Evolutionary conservation across 2,888 invertebrate genomes (phyloP), one percentile per base, ranked within the genome.

Genomic region (Vanessa cardui): DNA sequence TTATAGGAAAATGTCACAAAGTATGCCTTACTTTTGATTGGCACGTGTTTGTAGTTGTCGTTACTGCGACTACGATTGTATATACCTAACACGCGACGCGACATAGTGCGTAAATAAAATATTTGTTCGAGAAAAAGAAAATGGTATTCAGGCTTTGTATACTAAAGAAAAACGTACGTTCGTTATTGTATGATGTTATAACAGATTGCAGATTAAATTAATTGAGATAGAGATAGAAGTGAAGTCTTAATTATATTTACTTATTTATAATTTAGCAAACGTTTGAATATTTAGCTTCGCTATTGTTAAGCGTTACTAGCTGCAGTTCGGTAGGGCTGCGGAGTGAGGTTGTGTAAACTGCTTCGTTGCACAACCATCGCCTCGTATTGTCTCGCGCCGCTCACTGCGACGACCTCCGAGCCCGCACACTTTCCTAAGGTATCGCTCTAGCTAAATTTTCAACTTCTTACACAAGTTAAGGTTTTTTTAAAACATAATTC

Each of bases 361-460:
- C 78, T 83, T 82, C 80, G 81, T 90, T 91, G 88, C 92, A 86
- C 89, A 92, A 92, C 87, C 80, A 81, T 83, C 86, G 86, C 86
- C 89, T 89, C 88, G 89, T 84, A 91, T 92, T 92, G 91, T 92
- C 90, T 91, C 87, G 86, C 85, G 89, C 92, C 91, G 88, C 87
- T 92, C 92, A 90, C 92, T 84, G 86, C 84, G 86, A 85, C 88
- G 90, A 87, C 90, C 91, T 89, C 89, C 87, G 86, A 62, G 61
- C 61, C 61, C 58, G 64, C 47, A 58, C 58, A 67, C 65, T 62
- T 70, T 70, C 67, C 56, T 61, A 47, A 64, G 47, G 47, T 64
- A 62, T 68, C 64, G 52, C 52, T 64, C 63, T 58, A 67, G 61
- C 59, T 2, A 45, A 33, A 58, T 60, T 64, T 64, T 58, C 26